Percentiles rank a stretch among this genome's conserved stretches.
phyloP scores from a whole-genome alignment of 2,113 vertebrate genomes.

The Coturnix japonica region DNA sequence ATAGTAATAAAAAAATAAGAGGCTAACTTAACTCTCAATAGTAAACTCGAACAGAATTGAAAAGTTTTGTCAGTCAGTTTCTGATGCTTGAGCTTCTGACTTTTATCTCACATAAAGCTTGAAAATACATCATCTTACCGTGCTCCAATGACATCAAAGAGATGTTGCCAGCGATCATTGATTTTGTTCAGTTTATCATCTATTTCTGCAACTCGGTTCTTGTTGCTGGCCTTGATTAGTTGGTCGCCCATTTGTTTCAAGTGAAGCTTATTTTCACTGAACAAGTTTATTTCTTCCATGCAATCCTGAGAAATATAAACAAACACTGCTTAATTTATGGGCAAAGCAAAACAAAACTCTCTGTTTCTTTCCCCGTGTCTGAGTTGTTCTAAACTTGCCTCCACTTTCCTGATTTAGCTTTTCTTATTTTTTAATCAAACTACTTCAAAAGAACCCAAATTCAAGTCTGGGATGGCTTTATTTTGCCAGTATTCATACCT shows the following conservation, averaged over 20 bases:
- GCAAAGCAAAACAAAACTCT: neutral
- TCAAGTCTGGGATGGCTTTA: neutral
- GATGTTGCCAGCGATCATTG: conserved; percentile 92
- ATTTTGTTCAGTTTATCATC: conserved; percentile 90
- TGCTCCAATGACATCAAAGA: conserved; percentile 91
- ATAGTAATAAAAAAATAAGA: neutral
- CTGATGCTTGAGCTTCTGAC: neutral
- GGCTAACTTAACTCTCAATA: neutral
- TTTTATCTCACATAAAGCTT: neutral
- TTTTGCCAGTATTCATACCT: neutral
- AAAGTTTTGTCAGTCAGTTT: neutral
- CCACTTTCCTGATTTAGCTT: neutral
- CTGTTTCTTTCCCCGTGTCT: neutral
- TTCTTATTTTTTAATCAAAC: neutral
- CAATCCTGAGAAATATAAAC: conserved; percentile 84
- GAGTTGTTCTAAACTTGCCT: neutral
- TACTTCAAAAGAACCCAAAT: neutral
- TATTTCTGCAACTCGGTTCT: conserved; percentile 84
- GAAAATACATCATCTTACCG: conserved; percentile 81
- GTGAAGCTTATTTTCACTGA: conserved; percentile 90
- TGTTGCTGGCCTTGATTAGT: conserved; percentile 88
- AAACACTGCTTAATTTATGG: neutral
- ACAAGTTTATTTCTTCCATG: conserved; percentile 95
- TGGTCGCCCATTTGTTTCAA: conserved; percentile 92
- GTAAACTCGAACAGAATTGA: neutral